phyloP scores from a whole-genome alignment of 1,140 invertebrate genomes.

The Argopecten irradians region DNA sequence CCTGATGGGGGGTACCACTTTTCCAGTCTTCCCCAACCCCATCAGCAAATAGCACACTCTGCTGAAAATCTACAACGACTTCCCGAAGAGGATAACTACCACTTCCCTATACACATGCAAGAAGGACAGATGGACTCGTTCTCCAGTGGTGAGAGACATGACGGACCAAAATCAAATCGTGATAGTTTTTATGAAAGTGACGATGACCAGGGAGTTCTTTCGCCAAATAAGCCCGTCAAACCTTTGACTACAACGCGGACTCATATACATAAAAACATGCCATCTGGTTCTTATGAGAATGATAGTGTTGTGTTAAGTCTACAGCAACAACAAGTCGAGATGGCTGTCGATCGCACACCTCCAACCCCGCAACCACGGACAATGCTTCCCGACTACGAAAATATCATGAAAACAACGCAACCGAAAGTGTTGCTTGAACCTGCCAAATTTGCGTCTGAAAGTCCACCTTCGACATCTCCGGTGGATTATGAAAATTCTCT shows the following conservation, averaged over 20 bases:
- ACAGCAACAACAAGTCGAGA: slow-evolving; percentile 26
- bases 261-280: slow-evolving; percentile 34
- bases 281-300: slow-evolving; percentile 48
- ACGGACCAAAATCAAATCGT: slow-evolving; percentile 40
- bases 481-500: slow-evolving; percentile 58
- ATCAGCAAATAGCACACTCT: slow-evolving; percentile 41
- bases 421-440: neutral
- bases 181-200: slow-evolving; percentile 74
- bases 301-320: slow-evolving; percentile 30
- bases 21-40: slow-evolving; percentile 35
- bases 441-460: neutral
- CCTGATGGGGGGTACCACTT: slow-evolving; percentile 37
- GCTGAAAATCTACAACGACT: slow-evolving; percentile 48
- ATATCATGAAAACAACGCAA: neutral
- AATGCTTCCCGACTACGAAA: slow-evolving; percentile 40
- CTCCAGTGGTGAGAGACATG: slow-evolving; percentile 46
- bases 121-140: slow-evolving; percentile 46
- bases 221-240: slow-evolving; percentile 35
- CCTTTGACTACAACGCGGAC: slow-evolving; percentile 56
- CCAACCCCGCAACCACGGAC: slow-evolving; percentile 48
- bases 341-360: slow-evolving; percentile 14
- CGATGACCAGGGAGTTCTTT: slow-evolving; percentile 53
- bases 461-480: slow-evolving; percentile 45
- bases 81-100: neutral
- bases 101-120: neutral